These are phyloP conservation scores for Drosophila limbata DNA, from an alignment of 2,888 invertebrate species.

Conservation along the genomic window DNA sequence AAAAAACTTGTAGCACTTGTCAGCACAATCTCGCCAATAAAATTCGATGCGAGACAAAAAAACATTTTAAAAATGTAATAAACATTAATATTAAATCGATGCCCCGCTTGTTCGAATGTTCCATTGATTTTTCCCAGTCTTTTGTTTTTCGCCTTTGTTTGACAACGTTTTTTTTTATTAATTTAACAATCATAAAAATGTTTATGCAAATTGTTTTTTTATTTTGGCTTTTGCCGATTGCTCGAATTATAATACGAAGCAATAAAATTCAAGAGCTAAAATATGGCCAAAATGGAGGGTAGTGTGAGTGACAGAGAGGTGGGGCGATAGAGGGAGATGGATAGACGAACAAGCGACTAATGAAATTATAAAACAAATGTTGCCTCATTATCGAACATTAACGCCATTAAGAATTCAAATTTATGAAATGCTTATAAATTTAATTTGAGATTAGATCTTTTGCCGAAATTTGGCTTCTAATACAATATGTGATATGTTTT, in stretches of 20 bases:
- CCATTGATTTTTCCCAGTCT: conserved; percentile 31
- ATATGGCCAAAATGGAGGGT: conserved; percentile 40
- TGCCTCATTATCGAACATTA: conserved; percentile 81
- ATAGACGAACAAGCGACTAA: conserved; percentile 63
- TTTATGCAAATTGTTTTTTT: conserved; percentile 76
- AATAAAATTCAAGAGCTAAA: conserved; percentile 60
- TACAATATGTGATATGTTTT: conserved; percentile 49
- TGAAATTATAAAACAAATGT: conserved; percentile 82
- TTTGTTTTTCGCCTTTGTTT: conserved; percentile 38
- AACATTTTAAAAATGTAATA: conserved; percentile 73
- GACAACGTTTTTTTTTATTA: conserved; percentile 65
- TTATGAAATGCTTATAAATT: conserved; percentile 55
- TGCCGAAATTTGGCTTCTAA: conserved; percentile 53
- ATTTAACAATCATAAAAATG: conserved; percentile 77
- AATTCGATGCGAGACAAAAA: conserved; percentile 41
- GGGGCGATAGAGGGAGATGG: not conserved
- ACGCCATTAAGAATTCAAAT: conserved; percentile 77
- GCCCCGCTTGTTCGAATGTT: not conserved
- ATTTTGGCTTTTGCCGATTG: conserved; percentile 58
- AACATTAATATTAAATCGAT: conserved; percentile 71
- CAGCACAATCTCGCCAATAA: conserved; percentile 71
- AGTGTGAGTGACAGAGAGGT: not conserved
- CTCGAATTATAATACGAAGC: conserved; percentile 73
- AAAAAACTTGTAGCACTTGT: conserved; percentile 80
- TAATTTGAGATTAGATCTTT: conserved; percentile 14